A percentile compares a stretch with the other conserved stretches of the same genome.
Conservation (phyloP, 2,797 vertebrate species). For the Microctenopoma lineatum region DNA sequence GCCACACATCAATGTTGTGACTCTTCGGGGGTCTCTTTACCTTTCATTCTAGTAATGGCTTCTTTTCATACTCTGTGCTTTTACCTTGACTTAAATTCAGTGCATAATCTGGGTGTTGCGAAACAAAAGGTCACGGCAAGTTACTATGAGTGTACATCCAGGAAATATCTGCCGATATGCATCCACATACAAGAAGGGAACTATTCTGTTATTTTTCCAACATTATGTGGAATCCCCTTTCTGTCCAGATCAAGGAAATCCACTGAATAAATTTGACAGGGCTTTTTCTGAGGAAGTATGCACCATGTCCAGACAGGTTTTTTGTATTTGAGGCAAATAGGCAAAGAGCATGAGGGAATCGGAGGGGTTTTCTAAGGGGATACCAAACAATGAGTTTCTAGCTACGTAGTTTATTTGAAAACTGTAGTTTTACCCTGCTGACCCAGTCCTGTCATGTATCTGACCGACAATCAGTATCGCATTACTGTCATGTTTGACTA, state of each 20-base stretch:
- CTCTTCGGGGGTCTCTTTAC: slow-evolving; percentile 69
- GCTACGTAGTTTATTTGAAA: slow-evolving; percentile 4
- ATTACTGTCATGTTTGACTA: slow-evolving; percentile 16
- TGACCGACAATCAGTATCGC: slow-evolving; percentile 14
- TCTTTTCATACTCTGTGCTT: slow-evolving; percentile 18
- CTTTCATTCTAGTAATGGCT: slow-evolving; percentile 46
- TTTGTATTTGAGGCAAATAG: slow-evolving; percentile 15
- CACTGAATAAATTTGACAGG: slow-evolving; percentile 23
- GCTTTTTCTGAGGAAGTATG: slow-evolving; percentile 65
- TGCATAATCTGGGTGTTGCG: slow-evolving; percentile 19
- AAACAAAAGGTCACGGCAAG: slow-evolving; percentile 31
- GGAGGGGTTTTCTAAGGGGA: slow-evolving; percentile 21
- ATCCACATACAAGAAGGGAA: slow-evolving; percentile 37
- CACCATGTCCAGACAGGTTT: slow-evolving; percentile 32
- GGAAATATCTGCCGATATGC: slow-evolving; percentile 27
- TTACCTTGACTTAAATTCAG: slow-evolving; percentile 22
- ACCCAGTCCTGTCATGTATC: neutral
- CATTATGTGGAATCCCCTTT: slow-evolving; percentile 53
- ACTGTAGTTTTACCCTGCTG: slow-evolving; percentile 11
- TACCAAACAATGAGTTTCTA: neutral
- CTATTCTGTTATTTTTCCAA: slow-evolving; percentile 18
- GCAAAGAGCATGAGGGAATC: slow-evolving; percentile 51
- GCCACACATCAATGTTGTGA: slow-evolving; percentile 76
- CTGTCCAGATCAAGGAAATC: slow-evolving; percentile 56
- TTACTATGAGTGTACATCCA: slow-evolving; percentile 11